These are phyloP conservation scores for Ploceus nigricollis DNA, from an alignment of 2,113 vertebrate genomes.

Conservation along the genomic window DNA sequence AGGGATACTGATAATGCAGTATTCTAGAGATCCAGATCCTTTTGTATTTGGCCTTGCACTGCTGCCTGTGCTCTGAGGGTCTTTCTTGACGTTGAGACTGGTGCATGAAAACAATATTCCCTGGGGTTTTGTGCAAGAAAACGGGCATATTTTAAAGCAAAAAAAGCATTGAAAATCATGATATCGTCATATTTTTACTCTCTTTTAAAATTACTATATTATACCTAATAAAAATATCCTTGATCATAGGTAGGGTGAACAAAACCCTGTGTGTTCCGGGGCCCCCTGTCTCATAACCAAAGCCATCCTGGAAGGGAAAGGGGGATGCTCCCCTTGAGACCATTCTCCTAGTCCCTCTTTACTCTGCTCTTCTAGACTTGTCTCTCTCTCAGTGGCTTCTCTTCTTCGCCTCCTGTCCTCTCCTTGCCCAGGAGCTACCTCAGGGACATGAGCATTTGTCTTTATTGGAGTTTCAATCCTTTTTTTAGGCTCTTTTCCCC, in stretches of 20 bases:
- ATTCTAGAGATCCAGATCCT: not conserved
- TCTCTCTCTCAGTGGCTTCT: not conserved
- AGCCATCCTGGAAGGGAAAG: not conserved
- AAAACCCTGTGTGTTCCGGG: not conserved
- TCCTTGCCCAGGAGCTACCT: not conserved
- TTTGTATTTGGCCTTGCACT: not conserved
- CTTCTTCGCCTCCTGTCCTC: not conserved
- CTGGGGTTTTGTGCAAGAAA: not conserved
- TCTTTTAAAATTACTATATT: not conserved
- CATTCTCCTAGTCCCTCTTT: not conserved
- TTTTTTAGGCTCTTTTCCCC: not conserved
- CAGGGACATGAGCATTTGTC: not conserved
- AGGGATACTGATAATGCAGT: not conserved
- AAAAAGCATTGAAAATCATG: not conserved
- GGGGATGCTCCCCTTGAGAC: not conserved
- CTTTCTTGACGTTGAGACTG: not conserved
- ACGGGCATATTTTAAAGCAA: not conserved
- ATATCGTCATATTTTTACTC: not conserved
- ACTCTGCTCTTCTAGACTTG: not conserved
- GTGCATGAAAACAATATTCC: not conserved
- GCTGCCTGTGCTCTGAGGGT: not conserved
- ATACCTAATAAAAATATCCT: not conserved
- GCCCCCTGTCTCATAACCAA: rapidly evolving
- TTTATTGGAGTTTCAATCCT: not conserved
- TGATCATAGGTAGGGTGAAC: not conserved